Conservation (phyloP, 2,113 vertebrate species). For the Narcine bancroftii region DNA sequence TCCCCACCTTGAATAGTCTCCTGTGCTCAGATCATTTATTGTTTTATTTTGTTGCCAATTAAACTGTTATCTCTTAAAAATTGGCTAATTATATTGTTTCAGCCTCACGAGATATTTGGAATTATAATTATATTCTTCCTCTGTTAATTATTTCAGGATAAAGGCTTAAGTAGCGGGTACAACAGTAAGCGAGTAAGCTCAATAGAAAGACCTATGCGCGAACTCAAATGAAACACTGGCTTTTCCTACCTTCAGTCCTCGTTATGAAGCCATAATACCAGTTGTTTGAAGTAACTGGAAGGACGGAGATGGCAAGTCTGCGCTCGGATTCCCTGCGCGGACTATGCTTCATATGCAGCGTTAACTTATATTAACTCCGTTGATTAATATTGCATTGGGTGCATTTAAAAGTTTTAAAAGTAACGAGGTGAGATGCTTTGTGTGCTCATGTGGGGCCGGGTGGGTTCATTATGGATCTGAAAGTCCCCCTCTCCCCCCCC, state of each 20-base stretch:
- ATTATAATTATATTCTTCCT: constrained; percentile 15
- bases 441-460: constrained; percentile 37
- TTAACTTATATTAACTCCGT: constrained; percentile 51
- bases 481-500: no score
- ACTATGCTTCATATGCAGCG: constrained; percentile 40
- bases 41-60: constrained; percentile 28
- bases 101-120: constrained; percentile 7
- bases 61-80: constrained; percentile 26
- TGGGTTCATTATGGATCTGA: neutral
- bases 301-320: neutral
- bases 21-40: neutral
- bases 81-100: constrained; percentile 21
- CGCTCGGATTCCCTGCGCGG: neutral
- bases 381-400: constrained; percentile 64
- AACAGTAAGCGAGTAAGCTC: neutral
- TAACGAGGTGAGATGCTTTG: constrained; percentile 44
- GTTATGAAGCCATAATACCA: neutral
- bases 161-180: neutral
- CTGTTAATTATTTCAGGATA: constrained; percentile 16
- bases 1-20: constrained; percentile 25
- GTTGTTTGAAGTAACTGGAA: neutral
- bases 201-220: neutral
- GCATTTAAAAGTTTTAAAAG: constrained; percentile 55
- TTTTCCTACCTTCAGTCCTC: neutral
- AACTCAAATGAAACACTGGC: neutral